Conservation (phyloP, 2,888 invertebrate genomes). For the Eupeodes latifasciatus region DNA sequence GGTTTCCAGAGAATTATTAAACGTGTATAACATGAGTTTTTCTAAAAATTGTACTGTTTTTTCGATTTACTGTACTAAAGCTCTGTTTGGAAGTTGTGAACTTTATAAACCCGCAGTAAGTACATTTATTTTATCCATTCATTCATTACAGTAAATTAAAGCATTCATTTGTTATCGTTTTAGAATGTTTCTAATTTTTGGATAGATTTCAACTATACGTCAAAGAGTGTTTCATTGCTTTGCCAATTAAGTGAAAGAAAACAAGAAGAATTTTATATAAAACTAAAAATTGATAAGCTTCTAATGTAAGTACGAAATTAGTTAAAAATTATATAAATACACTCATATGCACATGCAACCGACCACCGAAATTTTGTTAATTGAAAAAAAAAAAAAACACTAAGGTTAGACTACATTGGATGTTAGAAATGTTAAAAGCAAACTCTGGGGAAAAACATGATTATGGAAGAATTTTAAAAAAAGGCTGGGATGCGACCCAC, state of each 20-base stretch:
- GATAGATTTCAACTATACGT: constrained; percentile 77
- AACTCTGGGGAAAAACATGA: too few species aligned
- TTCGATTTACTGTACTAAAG: constrained; percentile 77
- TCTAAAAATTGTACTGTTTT: constrained; percentile 71
- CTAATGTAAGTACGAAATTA: constrained; percentile 66
- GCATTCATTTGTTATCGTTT: not conserved
- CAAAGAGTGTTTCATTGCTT: constrained; percentile 55
- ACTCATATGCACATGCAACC: too few species aligned
- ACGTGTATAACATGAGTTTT: constrained; percentile 77
- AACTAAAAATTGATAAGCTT: constrained; percentile 56
- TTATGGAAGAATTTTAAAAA: too few species aligned
- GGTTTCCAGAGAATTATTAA: constrained; percentile 77
- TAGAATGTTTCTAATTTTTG: constrained; percentile 77
- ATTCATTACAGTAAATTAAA: not conserved
- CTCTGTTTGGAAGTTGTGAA: constrained; percentile 69
- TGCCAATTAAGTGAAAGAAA: constrained; percentile 30
- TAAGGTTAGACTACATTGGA: too few species aligned
- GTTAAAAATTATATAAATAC: too few species aligned
- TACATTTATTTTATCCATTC: not conserved
- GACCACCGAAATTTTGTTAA: too few species aligned
- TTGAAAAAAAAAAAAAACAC: too few species aligned
- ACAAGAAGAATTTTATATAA: constrained; percentile 33
- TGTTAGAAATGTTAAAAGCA: too few species aligned
- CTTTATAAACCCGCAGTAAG: constrained; percentile 77
- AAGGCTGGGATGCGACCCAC: too few species aligned